phyloP scores from a whole-genome alignment of 2,113 vertebrate genomes.

The Garra rufa region DNA sequence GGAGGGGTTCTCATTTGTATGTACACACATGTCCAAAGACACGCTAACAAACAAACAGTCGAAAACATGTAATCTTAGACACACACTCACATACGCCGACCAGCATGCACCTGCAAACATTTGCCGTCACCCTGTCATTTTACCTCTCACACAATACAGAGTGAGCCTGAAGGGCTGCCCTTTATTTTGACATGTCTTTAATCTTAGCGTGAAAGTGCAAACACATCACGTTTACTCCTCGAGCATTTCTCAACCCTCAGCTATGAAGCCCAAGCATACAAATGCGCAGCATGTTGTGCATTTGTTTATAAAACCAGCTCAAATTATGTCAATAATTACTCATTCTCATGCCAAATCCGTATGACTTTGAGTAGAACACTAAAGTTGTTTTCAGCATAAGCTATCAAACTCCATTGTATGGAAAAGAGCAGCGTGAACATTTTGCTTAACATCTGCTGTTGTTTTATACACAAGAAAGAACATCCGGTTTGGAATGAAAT shows the following conservation, averaged over 20 bases:
- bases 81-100: constrained; percentile 21
- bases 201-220: constrained; percentile 46
- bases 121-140: constrained; percentile 29
- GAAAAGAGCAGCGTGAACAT: constrained; percentile 1
- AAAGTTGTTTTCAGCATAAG: neutral
- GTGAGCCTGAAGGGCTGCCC: constrained; percentile 16
- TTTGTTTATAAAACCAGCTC: neutral
- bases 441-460: neutral
- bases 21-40: constrained; percentile 22
- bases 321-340: neutral
- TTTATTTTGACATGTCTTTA: constrained; percentile 49
- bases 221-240: constrained; percentile 11
- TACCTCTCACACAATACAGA: constrained; percentile 21
- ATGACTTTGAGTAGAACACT: neutral
- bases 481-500: neutral
- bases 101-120: constrained; percentile 38
- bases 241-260: neutral
- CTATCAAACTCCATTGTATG: neutral
- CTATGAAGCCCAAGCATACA: constrained; percentile 25
- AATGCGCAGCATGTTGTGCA: constrained; percentile 46
- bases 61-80: constrained; percentile 20
- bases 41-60: constrained; percentile 27
- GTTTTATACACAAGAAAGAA: neutral
- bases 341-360: neutral
- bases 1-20: constrained; percentile 39